Percentiles rank a stretch among this genome's conserved stretches.
Conservation (phyloP, 2,888 invertebrate species). For the Acronicta aceris region DNA sequence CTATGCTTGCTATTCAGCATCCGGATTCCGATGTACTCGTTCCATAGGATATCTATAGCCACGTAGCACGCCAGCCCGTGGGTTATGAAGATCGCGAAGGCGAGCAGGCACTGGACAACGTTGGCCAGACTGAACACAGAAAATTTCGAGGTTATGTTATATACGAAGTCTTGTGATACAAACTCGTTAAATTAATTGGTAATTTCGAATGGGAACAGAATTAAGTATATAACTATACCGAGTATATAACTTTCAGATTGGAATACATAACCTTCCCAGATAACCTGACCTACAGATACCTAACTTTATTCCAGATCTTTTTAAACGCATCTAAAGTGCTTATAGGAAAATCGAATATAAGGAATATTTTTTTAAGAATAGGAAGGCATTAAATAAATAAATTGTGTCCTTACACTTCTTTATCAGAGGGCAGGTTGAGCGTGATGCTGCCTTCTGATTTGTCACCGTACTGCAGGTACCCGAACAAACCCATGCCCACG, state of each 20-base stretch:
- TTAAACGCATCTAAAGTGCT: too few relatives aligned
- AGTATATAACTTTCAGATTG: too few relatives aligned
- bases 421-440: conserved; percentile 92
- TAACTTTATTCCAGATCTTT: too few relatives aligned
- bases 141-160: not conserved
- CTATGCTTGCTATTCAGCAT: conserved; percentile 90
- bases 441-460: conserved; percentile 94
- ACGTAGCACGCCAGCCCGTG: conserved; percentile 98
- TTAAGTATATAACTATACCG: too few relatives aligned
- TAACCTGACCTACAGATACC: too few relatives aligned
- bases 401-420: conserved; percentile 89
- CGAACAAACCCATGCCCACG: conserved; percentile 96
- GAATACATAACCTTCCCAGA: too few relatives aligned
- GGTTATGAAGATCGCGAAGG: conserved; percentile 96
- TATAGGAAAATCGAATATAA: too few relatives aligned
- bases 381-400: too few relatives aligned
- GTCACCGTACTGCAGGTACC: conserved; percentile 95
- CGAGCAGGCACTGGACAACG: conserved; percentile 92
- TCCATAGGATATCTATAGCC: conserved; percentile 97
- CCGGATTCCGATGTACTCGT: conserved; percentile 90
- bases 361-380: too few relatives aligned
- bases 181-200: not conserved
- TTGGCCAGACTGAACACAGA: conserved; percentile 90
- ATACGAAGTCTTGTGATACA: not conserved
- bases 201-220: too few relatives aligned